These are phyloP conservation scores for Lomographa bimaculata DNA, from an alignment of 2,888 invertebrate genomes.

Conservation along the genomic window DNA sequence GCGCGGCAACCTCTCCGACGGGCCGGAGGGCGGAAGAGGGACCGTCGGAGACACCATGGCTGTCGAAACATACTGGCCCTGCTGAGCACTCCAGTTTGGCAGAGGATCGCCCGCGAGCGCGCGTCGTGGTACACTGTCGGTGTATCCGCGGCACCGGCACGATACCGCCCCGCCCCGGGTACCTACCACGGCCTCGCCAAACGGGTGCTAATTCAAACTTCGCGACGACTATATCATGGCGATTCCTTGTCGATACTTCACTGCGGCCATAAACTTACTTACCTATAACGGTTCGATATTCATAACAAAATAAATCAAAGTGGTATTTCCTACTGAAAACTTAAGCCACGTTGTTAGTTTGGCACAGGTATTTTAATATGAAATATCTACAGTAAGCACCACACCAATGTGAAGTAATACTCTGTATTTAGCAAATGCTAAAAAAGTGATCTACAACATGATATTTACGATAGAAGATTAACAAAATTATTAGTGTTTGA, in stretches of 20 bases:
- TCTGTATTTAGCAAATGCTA: no score
- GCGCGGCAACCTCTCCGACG: constrained; percentile 65
- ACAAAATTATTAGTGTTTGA: no score
- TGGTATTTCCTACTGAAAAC: no score
- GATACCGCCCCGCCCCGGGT: constrained; percentile 40
- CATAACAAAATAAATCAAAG: constrained; percentile 30
- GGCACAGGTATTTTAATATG: no score
- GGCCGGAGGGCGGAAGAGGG: constrained; percentile 61
- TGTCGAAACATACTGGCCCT: constrained; percentile 81
- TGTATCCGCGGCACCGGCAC: constrained; percentile 45
- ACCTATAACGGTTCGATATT: constrained; percentile 22
- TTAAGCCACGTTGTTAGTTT: no score
- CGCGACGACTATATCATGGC: constrained; percentile 39
- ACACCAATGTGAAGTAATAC: no score
- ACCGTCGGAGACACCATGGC: constrained; percentile 71
- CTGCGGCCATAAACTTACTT: constrained; percentile 24
- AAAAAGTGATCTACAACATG: no score
- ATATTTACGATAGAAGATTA: no score
- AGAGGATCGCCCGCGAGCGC: constrained; percentile 75
- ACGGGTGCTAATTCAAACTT: constrained; percentile 64
- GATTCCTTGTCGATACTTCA: constrained; percentile 29
- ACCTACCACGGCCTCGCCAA: constrained; percentile 56
- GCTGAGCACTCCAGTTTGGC: constrained; percentile 78
- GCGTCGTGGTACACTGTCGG: constrained; percentile 70
- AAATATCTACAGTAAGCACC: no score